Evolutionary conservation across 2,888 invertebrate genomes (phyloP).

Genomic region (Siphlonurus alternatus): DNA sequence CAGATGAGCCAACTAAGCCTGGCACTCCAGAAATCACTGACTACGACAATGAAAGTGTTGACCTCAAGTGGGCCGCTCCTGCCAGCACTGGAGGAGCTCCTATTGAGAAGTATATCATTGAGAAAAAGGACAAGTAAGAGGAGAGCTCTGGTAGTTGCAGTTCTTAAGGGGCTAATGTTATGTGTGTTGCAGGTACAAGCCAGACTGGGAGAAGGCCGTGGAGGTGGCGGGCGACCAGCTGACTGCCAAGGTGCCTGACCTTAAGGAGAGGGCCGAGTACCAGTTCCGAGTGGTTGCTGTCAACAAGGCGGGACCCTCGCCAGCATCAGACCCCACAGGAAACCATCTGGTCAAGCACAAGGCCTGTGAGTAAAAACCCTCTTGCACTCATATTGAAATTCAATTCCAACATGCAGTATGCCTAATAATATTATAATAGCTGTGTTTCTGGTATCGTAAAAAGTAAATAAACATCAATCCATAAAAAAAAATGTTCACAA

Average conservation of each 20-base stretch:
- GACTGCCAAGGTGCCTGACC: slow-evolving; percentile 61
- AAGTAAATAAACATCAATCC: not conserved
- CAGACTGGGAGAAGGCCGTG: slow-evolving; percentile 77
- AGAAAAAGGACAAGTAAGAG: slow-evolving; percentile 64
- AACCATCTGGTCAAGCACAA: slow-evolving; percentile 78
- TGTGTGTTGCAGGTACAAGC: slow-evolving; percentile 32
- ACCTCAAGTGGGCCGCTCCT: slow-evolving; percentile 82
- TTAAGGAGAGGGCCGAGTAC: slow-evolving; percentile 81
- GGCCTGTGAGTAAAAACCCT: slow-evolving; percentile 47
- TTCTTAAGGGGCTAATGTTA: not conserved
- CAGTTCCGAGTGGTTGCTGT: slow-evolving; percentile 83
- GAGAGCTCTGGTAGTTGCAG: slow-evolving; percentile 10
- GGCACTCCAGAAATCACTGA: slow-evolving; percentile 81
- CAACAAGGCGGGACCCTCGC: slow-evolving; percentile 83
- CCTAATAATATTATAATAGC: not conserved
- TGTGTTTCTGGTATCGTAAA: not conserved
- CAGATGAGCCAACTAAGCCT: slow-evolving; percentile 77
- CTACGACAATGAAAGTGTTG: slow-evolving; percentile 86
- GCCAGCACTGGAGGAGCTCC: slow-evolving; percentile 81
- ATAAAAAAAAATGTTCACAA: not conserved
- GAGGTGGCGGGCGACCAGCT: slow-evolving; percentile 62
- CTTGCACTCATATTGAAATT: not conserved
- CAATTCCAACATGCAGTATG: not conserved
- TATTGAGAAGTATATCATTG: slow-evolving; percentile 82
- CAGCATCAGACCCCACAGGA: slow-evolving; percentile 78